Evolutionary conservation across 2,888 invertebrate species (phyloP).

Genomic region (Euplagia quadripunctaria): DNA sequence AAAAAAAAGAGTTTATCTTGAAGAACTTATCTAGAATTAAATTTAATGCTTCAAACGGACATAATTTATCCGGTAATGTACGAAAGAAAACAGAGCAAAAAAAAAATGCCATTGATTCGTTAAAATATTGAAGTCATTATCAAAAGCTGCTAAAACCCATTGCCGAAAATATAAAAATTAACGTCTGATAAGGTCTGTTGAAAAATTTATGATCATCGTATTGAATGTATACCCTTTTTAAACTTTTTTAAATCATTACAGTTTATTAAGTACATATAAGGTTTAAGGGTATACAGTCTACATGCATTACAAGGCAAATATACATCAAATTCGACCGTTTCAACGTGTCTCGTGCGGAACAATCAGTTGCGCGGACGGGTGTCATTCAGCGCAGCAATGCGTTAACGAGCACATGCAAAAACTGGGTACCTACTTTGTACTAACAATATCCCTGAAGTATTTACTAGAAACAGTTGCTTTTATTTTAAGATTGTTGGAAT

Average conservation of each 20-base stretch:
- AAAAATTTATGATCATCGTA: conserved; percentile 8
- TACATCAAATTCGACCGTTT: conserved; percentile 61
- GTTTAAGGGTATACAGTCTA: conserved; percentile 48
- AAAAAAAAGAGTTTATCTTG: not conserved
- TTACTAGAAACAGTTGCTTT: conserved; percentile 45
- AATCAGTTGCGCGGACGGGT: conserved; percentile 74
- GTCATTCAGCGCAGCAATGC: conserved; percentile 80
- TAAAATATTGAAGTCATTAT: conserved; percentile 12
- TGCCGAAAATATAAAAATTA: conserved; percentile 12
- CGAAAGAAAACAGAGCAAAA: not conserved
- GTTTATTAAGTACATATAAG: conserved; percentile 52
- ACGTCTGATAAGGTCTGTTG: conserved; percentile 13
- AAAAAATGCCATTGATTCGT: not conserved
- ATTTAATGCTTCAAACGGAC: not conserved
- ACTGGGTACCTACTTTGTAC: conserved; percentile 60
- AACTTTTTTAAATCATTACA: conserved; percentile 48
- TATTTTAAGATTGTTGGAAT: not conserved
- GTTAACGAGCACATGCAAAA: conserved; percentile 87
- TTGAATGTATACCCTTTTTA: conserved; percentile 7
- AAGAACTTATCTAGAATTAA: not conserved
- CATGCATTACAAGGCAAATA: conserved; percentile 52
- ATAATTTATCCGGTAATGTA: not conserved
- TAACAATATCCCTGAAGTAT: conserved; percentile 77
- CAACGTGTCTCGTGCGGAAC: conserved; percentile 58
- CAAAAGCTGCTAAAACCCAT: conserved; percentile 9